Percentiles rank a stretch among this genome's conserved stretches.
phyloP scores from a whole-genome alignment of 2,113 vertebrate species.

The human region DNA sequence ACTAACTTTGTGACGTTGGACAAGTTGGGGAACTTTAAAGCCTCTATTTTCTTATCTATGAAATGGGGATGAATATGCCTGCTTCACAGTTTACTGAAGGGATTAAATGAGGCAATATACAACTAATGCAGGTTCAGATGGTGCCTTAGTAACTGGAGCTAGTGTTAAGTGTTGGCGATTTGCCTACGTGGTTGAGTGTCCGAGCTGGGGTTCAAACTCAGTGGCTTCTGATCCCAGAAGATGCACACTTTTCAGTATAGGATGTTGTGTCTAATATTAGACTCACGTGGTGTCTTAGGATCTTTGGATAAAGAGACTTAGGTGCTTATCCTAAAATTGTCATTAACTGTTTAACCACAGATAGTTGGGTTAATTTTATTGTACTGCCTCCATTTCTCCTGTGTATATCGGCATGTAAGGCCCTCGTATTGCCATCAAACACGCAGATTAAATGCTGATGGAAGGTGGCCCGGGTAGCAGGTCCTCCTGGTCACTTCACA shows the following conservation, averaged over 20 bases:
- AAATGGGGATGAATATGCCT: background rate
- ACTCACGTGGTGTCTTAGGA: rapidly evolving
- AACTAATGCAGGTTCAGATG: rapidly evolving
- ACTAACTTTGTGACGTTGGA: background rate
- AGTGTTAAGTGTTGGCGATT: too few species aligned
- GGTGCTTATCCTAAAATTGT: background rate
- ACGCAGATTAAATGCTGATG: rapidly evolving
- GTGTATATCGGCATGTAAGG: rapidly evolving
- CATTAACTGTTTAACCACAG: background rate
- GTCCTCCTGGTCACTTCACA: background rate
- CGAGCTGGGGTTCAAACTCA: background rate
- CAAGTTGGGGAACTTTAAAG: background rate
- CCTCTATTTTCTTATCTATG: background rate
- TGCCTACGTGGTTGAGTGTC: rapidly evolving
- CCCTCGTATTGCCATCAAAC: background rate
- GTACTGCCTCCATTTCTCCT: background rate
- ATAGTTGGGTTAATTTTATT: rapidly evolving
- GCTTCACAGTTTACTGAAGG: background rate
- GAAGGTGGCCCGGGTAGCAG: rapidly evolving
- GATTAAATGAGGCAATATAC: rapidly evolving
- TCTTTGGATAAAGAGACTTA: background rate
- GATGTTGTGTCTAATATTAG: rapidly evolving
- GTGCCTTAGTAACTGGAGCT: background rate
- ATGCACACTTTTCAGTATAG: background rate
- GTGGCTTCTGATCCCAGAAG: background rate